phyloP scores from a whole-genome alignment of 2,797 vertebrate genomes.

The Gadopsis marmoratus region DNA sequence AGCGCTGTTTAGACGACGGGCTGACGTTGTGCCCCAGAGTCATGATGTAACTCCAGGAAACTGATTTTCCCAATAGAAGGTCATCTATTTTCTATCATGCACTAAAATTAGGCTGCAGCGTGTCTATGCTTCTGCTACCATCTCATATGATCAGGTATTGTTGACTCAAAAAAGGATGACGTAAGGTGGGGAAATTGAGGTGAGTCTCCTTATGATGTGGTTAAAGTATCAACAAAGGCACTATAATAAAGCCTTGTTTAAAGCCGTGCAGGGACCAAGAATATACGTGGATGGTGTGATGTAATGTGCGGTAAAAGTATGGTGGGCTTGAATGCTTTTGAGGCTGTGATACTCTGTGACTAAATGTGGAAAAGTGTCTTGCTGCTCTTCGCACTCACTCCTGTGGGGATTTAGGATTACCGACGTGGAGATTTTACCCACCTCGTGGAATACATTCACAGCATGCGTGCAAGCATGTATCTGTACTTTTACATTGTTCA shows the following conservation, averaged over 20 bases:
- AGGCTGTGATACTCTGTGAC: conserved; percentile 18
- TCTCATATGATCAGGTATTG: conserved; percentile 49
- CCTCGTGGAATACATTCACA: background rate
- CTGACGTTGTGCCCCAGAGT: conserved; percentile 49
- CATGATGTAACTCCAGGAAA: conserved; percentile 80
- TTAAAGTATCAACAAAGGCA: conserved; percentile 62
- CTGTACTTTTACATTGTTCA: background rate
- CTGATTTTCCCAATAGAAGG: conserved; percentile 51
- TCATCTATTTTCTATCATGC: conserved; percentile 63
- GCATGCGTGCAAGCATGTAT: background rate
- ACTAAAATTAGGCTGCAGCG: conserved; percentile 53
- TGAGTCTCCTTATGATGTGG: conserved; percentile 50
- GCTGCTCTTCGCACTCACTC: background rate
- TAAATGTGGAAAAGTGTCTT: conserved; percentile 41
- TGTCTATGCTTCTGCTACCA: conserved; percentile 41
- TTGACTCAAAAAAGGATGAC: conserved; percentile 66
- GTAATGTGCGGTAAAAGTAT: conserved; percentile 65
- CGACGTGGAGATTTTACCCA: conserved; percentile 5
- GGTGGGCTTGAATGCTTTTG: conserved; percentile 57
- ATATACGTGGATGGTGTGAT: conserved; percentile 52
- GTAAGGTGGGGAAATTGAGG: conserved; percentile 72
- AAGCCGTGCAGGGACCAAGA: conserved; percentile 20
- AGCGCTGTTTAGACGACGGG: conserved; percentile 20
- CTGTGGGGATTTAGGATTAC: conserved; percentile 29
- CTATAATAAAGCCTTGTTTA: conserved; percentile 49